Percentiles rank a stretch among this genome's conserved stretches.
Conservation (phyloP, 2,888 invertebrate genomes). For the Cheilosia scutellata region DNA sequence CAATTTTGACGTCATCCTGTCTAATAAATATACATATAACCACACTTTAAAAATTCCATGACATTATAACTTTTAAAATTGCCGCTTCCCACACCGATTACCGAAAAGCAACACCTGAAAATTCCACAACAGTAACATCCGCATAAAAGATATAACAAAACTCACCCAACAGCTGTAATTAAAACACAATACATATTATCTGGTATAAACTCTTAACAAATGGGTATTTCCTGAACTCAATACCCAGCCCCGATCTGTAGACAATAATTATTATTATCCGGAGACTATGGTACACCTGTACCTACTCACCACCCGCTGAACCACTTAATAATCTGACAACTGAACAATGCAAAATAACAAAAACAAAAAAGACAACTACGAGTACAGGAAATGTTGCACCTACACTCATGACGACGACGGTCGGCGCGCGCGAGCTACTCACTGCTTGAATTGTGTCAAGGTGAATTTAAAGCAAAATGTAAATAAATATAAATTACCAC, state of each 20-base stretch:
- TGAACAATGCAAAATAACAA: slow-evolving; percentile 52
- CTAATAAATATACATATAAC: no score
- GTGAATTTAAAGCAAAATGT: slow-evolving; percentile 75
- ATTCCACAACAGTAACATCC: slow-evolving; percentile 13
- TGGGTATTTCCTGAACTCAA: slow-evolving; percentile 66
- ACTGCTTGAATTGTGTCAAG: slow-evolving; percentile 73
- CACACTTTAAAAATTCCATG: background rate
- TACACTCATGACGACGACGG: slow-evolving; percentile 67
- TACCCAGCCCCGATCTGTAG: slow-evolving; percentile 49
- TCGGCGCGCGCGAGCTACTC: slow-evolving; percentile 27
- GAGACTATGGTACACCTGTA: slow-evolving; percentile 64
- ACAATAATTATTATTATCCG: slow-evolving; percentile 13
- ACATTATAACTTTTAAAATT: background rate
- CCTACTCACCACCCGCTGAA: slow-evolving; percentile 60
- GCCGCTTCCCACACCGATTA: background rate
- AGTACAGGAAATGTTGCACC: slow-evolving; percentile 73
- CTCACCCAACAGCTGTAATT: slow-evolving; percentile 55
- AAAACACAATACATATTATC: slow-evolving; percentile 28
- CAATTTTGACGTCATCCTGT: no score
- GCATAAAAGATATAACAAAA: slow-evolving; percentile 6
- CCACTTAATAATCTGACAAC: slow-evolving; percentile 62
- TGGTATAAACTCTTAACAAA: slow-evolving; percentile 36
- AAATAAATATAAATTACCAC: slow-evolving; percentile 76
- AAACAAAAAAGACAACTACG: slow-evolving; percentile 38
- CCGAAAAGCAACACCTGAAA: background rate